Conservation (phyloP, 2,797 vertebrate species). For the Lithobates pipiens region DNA sequence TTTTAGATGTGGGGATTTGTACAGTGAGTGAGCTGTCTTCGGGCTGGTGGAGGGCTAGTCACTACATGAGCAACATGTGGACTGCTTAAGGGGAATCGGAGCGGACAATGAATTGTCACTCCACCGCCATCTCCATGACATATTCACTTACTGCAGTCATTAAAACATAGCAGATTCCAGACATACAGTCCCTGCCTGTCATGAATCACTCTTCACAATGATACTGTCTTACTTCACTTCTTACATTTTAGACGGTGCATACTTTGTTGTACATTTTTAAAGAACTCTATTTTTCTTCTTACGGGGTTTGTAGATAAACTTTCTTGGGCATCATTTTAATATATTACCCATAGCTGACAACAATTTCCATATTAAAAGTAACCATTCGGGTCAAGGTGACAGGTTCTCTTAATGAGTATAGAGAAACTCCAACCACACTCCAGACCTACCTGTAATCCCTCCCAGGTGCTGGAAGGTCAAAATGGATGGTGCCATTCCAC, state of each 20-base stretch:
- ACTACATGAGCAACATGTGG: conserved; percentile 23
- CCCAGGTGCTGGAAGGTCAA: too few species aligned
- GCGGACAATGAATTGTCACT: conserved; percentile 1
- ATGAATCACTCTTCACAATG: background rate
- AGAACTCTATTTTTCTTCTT: too few species aligned
- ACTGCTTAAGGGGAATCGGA: conserved; percentile 16
- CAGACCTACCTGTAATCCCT: too few species aligned
- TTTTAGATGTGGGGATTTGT: conserved; percentile 20
- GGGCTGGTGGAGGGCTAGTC: conserved; percentile 27
- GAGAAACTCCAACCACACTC: too few species aligned
- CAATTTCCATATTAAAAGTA: too few species aligned
- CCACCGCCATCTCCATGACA: conserved; percentile 10
- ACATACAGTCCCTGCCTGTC: conserved; percentile 4
- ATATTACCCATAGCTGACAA: too few species aligned
- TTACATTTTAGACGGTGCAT: background rate
- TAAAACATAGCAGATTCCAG: background rate
- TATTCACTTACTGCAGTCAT: conserved; percentile 17
- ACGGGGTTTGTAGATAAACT: too few species aligned
- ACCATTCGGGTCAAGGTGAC: too few species aligned
- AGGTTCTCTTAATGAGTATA: too few species aligned
- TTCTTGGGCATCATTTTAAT: too few species aligned
- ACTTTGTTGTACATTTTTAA: background rate
- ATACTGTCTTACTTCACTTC: background rate
- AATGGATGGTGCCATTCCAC: too few species aligned
- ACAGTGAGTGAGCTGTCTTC: background rate